phyloP scores from a whole-genome alignment of 2,888 invertebrate species.

The Drosophila diplacantha region DNA sequence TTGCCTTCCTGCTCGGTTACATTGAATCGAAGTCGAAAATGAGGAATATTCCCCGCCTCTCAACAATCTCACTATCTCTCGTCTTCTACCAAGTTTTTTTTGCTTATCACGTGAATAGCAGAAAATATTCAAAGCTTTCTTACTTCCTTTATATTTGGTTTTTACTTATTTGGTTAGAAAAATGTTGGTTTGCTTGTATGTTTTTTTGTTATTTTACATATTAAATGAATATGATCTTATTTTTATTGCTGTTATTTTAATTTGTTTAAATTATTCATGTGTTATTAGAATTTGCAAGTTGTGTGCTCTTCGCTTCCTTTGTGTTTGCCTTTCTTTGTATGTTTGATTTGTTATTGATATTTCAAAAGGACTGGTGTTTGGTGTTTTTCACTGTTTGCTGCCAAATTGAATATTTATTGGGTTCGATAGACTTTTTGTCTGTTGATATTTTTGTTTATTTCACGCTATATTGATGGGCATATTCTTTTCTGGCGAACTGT shows the following conservation, averaged over 20 bases:
- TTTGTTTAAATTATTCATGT: not conserved
- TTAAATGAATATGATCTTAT: too few relatives aligned
- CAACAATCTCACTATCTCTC: constrained; percentile 13
- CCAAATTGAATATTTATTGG: not conserved
- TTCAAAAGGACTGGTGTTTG: not conserved
- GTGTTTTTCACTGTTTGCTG: not conserved
- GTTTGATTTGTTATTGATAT: constrained; percentile 4
- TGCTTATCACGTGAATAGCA: constrained; percentile 59
- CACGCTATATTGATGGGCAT: constrained; percentile 17
- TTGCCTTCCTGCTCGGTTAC: constrained; percentile 22
- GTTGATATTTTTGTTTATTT: constrained; percentile 14
- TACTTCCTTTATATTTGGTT: constrained; percentile 21
- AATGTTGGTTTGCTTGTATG: not conserved
- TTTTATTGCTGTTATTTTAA: not conserved
- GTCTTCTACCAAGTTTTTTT: constrained; percentile 18
- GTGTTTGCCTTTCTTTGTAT: not conserved
- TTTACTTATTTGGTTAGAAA: constrained; percentile 4
- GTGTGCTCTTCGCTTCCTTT: not conserved
- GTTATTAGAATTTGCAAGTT: not conserved
- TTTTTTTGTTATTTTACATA: not conserved
- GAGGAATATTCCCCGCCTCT: constrained; percentile 11
- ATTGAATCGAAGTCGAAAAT: constrained; percentile 7
- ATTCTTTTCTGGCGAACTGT: constrained; percentile 32
- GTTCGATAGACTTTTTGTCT: not conserved
- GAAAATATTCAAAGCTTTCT: constrained; percentile 18